A percentile compares a stretch with the other conserved stretches of the same genome.
phyloP scores from a whole-genome alignment of 2,888 invertebrate genomes.

The Acheta domesticus region DNA sequence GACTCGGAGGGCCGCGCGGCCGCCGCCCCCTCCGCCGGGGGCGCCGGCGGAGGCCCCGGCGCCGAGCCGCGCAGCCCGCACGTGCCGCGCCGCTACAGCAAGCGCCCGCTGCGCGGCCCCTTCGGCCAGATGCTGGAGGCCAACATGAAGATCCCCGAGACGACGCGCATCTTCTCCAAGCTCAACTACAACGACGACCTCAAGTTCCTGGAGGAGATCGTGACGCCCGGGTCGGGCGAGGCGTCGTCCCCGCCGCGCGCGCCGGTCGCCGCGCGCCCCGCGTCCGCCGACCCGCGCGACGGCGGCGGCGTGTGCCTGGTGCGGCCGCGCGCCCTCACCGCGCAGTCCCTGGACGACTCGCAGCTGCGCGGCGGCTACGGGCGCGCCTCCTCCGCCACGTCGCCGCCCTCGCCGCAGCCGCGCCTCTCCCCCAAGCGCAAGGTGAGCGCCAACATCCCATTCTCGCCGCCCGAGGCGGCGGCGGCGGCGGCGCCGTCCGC shows the following conservation, averaged over 20 bases:
- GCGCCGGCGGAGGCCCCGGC: neutral
- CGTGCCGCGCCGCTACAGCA: constrained; percentile 65
- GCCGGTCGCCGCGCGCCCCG: constrained; percentile 39
- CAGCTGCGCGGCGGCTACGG: constrained; percentile 42
- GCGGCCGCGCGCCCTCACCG: constrained; percentile 48
- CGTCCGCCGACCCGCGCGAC: constrained; percentile 26
- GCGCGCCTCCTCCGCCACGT: constrained; percentile 23
- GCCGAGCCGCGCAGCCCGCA: constrained; percentile 49
- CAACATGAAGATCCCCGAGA: constrained; percentile 67
- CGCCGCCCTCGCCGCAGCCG: constrained; percentile 26
- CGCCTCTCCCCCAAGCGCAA: constrained; percentile 56
- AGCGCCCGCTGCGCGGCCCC: constrained; percentile 69
- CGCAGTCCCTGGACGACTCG: constrained; percentile 57
- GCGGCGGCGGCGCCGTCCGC: constrained; percentile 32
- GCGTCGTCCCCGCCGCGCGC: constrained; percentile 26
- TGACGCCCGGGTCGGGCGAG: constrained; percentile 40
- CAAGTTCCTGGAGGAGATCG: constrained; percentile 53
- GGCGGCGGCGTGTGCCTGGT: neutral
- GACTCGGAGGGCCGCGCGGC: constrained; percentile 53
- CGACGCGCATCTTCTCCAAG: constrained; percentile 46
- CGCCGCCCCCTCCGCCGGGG: constrained; percentile 42
- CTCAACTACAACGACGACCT: constrained; percentile 57
- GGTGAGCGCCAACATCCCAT: constrained; percentile 57
- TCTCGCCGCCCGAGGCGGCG: constrained; percentile 42
- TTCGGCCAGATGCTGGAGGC: constrained; percentile 78